phyloP scores from a whole-genome alignment of 2,888 invertebrate species.

The Chrysotoxum bicinctum region DNA sequence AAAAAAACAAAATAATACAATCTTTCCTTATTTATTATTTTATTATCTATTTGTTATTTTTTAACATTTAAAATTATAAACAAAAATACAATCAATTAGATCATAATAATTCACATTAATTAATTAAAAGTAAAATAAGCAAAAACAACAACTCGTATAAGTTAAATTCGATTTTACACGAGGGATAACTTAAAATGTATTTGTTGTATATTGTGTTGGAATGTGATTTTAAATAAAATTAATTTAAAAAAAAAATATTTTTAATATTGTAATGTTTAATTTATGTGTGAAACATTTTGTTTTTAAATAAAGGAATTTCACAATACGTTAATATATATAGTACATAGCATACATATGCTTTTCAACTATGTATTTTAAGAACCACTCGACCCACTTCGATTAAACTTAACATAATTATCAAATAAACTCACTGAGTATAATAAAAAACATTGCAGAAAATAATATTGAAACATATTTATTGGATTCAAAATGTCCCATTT shows the following conservation, averaged over 20 bases:
- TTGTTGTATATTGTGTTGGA: conserved; percentile 55
- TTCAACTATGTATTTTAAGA: no score
- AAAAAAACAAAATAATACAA: conserved; percentile 21
- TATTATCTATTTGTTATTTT: conserved; percentile 42
- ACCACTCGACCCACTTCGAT: no score
- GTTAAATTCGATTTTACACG: conserved; percentile 39
- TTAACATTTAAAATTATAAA: conserved; percentile 44
- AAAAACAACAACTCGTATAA: conserved; percentile 4
- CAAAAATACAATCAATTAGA: conserved; percentile 4
- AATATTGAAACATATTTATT: no score
- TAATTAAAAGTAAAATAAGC: not conserved
- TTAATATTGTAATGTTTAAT: not conserved
- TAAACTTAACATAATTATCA: no score
- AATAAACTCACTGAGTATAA: no score
- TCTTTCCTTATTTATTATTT: conserved; percentile 21
- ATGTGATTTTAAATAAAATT: conserved; percentile 60
- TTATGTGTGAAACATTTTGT: not conserved
- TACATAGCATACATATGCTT: no score
- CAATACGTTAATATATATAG: no score
- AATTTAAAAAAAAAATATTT: conserved; percentile 9
- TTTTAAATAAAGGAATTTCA: no score
- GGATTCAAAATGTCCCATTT: no score
- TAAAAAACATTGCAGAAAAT: no score
- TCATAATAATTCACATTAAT: conserved; percentile 38
- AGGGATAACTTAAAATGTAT: conserved; percentile 31